phyloP scores from a whole-genome alignment of 2,888 invertebrate species.

The Metopia argyrocephala region DNA sequence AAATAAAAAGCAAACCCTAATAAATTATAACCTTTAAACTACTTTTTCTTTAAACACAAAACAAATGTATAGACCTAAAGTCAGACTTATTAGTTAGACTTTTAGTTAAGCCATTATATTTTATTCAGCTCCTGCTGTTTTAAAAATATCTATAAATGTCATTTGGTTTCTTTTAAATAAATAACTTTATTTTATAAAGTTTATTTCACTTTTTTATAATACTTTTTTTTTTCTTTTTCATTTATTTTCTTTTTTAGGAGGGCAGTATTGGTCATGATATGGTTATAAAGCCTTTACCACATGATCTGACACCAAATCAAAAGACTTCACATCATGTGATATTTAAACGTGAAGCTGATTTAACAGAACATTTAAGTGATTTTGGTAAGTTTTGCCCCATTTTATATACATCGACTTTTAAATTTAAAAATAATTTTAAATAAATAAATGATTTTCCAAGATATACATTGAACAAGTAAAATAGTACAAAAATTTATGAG shows the following conservation, averaged over 20 bases:
- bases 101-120: too few species aligned
- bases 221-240: neutral
- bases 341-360: slow-evolving; percentile 81
- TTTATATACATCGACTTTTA: too few species aligned
- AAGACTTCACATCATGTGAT: slow-evolving; percentile 88
- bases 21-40: too few species aligned
- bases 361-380: slow-evolving; percentile 85
- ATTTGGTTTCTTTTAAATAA: neutral
- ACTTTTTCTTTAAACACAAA: too few species aligned
- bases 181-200: slow-evolving; percentile 20
- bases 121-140: too few species aligned
- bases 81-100: too few species aligned
- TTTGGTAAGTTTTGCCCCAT: slow-evolving; percentile 84
- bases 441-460: neutral
- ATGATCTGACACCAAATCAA: slow-evolving; percentile 81
- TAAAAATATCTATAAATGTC: neutral
- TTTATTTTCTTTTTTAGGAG: slow-evolving; percentile 82
- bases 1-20: too few species aligned
- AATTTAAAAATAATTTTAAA: neutral
- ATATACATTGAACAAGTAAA: too few species aligned
- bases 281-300: slow-evolving; percentile 91
- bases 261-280: slow-evolving; percentile 94
- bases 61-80: too few species aligned
- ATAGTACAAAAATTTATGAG: too few species aligned
- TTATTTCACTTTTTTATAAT: slow-evolving; percentile 6